Conservation (phyloP, 1,140 invertebrate genomes). For the Aphelinus certus region DNA sequence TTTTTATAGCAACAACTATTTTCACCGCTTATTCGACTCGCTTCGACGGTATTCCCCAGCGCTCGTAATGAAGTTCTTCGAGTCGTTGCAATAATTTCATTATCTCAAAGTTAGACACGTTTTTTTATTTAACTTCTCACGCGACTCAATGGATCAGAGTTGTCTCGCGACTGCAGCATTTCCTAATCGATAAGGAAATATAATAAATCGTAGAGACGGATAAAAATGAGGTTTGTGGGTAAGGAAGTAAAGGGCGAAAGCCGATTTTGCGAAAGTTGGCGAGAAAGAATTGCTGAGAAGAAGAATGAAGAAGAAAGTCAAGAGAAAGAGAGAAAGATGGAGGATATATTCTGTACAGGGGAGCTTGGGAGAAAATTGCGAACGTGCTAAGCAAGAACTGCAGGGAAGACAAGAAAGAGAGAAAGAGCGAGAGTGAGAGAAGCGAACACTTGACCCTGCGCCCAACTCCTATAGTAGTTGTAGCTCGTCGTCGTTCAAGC, state of each 20-base stretch:
- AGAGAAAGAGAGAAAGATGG: conserved; percentile 23
- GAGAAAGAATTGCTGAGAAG: neutral
- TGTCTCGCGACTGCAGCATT: too few species aligned
- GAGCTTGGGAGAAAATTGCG: conserved; percentile 1
- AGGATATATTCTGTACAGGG: neutral
- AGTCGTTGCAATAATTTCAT: too few species aligned
- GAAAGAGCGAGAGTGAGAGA: conserved; percentile 43
- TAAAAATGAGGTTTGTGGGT: too few species aligned
- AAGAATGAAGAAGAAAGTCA: conserved; percentile 21
- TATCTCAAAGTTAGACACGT: too few species aligned
- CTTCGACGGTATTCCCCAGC: too few species aligned
- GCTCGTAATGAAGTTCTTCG: too few species aligned
- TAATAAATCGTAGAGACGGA: too few species aligned
- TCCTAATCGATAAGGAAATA: too few species aligned
- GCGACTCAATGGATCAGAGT: too few species aligned
- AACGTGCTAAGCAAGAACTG: conserved; percentile 1
- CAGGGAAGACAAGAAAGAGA: conserved; percentile 35
- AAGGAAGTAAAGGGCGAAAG: neutral
- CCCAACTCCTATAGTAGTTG: conserved; percentile 35
- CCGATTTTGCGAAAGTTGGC: conserved; percentile 8
- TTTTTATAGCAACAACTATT: too few species aligned
- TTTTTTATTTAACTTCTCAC: too few species aligned
- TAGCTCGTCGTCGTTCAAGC: conserved; percentile 47
- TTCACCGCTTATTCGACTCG: too few species aligned
- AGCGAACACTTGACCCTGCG: conserved; percentile 59